phyloP scores from a whole-genome alignment of 2,113 vertebrate species.

The Labeo catla region DNA sequence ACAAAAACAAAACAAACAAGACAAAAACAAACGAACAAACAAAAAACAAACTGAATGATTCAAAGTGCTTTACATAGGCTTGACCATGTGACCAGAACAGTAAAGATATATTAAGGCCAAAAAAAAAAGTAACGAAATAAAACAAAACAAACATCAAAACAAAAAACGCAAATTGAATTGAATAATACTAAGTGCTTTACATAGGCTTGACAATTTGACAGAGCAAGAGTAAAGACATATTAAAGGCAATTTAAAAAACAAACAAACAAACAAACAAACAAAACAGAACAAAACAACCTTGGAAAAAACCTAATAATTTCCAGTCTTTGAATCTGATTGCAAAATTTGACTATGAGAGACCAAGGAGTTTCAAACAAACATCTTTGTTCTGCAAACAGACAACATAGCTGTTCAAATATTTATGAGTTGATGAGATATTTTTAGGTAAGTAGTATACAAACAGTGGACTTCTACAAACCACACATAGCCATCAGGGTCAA shows the following conservation, averaged over 20 bases:
- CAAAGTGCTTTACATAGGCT: too few relatives aligned
- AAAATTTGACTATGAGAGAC: not conserved
- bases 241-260: not conserved
- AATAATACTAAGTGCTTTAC: too few relatives aligned
- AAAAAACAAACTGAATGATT: too few relatives aligned
- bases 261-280: not conserved
- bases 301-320: not conserved
- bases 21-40: too few relatives aligned
- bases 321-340: not conserved
- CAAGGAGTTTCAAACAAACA: not conserved
- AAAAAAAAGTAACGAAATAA: not conserved
- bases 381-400: not conserved
- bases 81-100: too few relatives aligned
- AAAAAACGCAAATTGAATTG: too few relatives aligned
- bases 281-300: not conserved
- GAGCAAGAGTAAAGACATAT: too few relatives aligned
- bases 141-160: too few relatives aligned
- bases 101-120: too few relatives aligned
- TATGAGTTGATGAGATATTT: not conserved
- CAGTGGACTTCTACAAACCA: not conserved
- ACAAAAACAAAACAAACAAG: too few relatives aligned
- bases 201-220: too few relatives aligned
- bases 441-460: constrained; percentile 12
- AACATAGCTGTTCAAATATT: not conserved
- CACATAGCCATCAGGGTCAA: constrained; percentile 1